Percentiles rank a stretch among this genome's conserved stretches.
Evolutionary conservation across 2,888 invertebrate species (phyloP).

Genomic region (Synanthedon andrenaeformis): DNA sequence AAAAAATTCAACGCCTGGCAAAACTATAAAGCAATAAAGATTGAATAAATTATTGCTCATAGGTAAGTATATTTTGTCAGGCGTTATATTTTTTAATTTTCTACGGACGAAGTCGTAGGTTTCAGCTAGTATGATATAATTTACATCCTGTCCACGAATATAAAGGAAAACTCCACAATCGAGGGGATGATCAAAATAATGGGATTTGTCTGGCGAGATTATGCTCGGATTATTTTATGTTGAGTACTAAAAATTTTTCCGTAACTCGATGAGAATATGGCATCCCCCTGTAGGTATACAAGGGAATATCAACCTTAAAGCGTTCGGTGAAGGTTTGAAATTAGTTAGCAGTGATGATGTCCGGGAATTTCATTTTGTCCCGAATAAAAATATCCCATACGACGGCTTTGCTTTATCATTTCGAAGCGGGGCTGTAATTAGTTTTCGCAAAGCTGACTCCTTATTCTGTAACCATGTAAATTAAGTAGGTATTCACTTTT

Average conservation of each 20-base stretch:
- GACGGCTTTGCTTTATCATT: conserved; percentile 70
- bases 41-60: too few species aligned
- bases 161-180: neutral
- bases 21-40: too few species aligned
- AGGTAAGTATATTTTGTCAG: too few species aligned
- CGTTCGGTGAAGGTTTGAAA: conserved; percentile 9
- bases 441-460: conserved; percentile 51
- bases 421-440: conserved; percentile 63
- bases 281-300: neutral
- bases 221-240: conserved; percentile 63
- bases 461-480: conserved; percentile 29
- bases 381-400: conserved; percentile 68
- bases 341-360: conserved; percentile 8
- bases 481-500: too few species aligned
- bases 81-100: too few species aligned
- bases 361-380: conserved; percentile 62
- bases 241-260: conserved; percentile 49
- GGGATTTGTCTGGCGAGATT: conserved; percentile 66
- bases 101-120: too few species aligned
- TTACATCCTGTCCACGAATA: neutral
- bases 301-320: conserved; percentile 10
- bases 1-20: too few species aligned
- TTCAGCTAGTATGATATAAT: too few species aligned
- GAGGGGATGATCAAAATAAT: conserved; percentile 59
- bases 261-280: conserved; percentile 13